Evolutionary conservation across 1,140 invertebrate genomes (phyloP).

Genomic region (Brachionus rotundiformis): DNA sequence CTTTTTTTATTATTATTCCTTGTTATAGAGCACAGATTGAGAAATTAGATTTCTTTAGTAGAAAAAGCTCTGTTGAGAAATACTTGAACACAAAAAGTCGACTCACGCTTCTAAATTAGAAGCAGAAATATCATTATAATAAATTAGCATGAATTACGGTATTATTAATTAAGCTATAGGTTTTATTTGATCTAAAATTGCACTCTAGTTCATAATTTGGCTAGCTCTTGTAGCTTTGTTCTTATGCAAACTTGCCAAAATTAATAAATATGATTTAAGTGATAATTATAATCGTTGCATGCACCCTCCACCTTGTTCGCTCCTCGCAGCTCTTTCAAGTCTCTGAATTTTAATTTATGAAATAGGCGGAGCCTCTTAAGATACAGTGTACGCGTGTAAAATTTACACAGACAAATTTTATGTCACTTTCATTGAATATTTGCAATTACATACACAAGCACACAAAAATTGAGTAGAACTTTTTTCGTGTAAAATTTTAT

Average conservation of each 20-base stretch:
- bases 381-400: background rate
- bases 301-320: background rate
- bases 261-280: too few species aligned
- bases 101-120: background rate
- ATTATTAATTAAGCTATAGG: background rate
- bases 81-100: constrained; percentile 12
- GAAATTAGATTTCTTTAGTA: background rate
- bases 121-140: background rate
- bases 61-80: background rate
- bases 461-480: too few species aligned
- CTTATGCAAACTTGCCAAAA: background rate
- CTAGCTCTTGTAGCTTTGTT: background rate
- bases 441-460: too few species aligned
- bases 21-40: background rate
- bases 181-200: background rate
- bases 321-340: background rate
- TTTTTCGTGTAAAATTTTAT: too few species aligned
- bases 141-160: background rate
- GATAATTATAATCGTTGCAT: too few species aligned
- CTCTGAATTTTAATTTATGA: background rate
- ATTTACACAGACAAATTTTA: background rate
- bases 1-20: constrained; percentile 7
- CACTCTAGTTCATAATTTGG: background rate
- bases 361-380: background rate
- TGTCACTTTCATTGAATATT: background rate